phyloP scores from a whole-genome alignment of 2,113 vertebrate genomes.

The Dicentrarchus labrax region DNA sequence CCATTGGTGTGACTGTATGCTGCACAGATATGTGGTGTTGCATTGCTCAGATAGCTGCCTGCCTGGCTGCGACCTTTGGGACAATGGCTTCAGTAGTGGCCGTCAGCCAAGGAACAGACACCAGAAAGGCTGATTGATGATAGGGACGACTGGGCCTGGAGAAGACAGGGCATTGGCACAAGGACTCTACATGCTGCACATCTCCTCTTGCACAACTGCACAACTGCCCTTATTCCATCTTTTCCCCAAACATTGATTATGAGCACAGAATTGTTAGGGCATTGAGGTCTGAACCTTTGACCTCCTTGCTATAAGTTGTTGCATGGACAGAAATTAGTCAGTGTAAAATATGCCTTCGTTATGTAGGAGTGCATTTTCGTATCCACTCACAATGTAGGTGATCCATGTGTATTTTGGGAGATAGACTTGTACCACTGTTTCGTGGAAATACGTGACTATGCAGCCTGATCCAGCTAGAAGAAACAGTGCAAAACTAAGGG shows the following conservation, averaged over 20 bases:
- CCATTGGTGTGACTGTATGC: slow-evolving; percentile 35
- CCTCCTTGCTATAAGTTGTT: neutral
- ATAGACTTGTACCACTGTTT: neutral
- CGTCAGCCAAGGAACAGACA: slow-evolving; percentile 51
- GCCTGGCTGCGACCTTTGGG: slow-evolving; percentile 60
- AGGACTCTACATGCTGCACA: neutral
- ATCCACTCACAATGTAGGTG: neutral
- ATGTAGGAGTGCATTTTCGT: neutral
- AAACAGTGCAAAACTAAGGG: neutral
- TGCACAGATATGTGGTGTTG: slow-evolving; percentile 23
- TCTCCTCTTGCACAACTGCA: no score
- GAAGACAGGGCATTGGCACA: neutral
- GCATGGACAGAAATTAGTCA: neutral
- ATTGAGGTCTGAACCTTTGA: slow-evolving; percentile 8
- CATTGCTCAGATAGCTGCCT: slow-evolving; percentile 65
- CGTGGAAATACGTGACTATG: neutral
- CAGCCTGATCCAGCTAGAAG: neutral
- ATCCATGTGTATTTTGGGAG: neutral
- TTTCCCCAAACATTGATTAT: neutral
- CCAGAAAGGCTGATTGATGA: slow-evolving; percentile 64
- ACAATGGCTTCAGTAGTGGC: slow-evolving; percentile 35
- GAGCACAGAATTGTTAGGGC: neutral
- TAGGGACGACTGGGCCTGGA: slow-evolving; percentile 61
- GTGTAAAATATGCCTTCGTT: neutral
- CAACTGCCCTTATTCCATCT: neutral